phyloP scores from a whole-genome alignment of 1,140 invertebrate genomes.

The Neodiprion pinetum region DNA sequence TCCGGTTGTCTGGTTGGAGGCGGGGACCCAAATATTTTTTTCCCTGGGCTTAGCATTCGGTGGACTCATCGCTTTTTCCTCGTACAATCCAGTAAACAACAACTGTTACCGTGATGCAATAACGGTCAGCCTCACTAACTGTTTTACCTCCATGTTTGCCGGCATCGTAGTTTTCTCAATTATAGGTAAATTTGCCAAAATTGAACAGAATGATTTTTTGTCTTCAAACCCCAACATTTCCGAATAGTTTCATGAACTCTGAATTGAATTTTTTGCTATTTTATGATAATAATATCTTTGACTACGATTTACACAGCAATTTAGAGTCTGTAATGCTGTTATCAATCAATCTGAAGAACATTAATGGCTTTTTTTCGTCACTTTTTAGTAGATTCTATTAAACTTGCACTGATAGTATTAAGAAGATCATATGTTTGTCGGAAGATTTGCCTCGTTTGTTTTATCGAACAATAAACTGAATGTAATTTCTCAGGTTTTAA shows the following conservation, averaged over 20 bases:
- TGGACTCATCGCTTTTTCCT: conserved; percentile 92
- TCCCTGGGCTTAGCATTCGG: conserved; percentile 95
- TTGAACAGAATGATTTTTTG: neutral
- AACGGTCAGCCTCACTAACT: conserved; percentile 93
- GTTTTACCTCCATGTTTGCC: conserved; percentile 96
- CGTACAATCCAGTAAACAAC: conserved; percentile 96
- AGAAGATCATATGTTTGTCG: no score
- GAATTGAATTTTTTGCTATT: neutral
- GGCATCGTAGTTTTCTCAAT: conserved; percentile 98
- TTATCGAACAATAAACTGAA: no score
- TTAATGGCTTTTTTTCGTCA: neutral
- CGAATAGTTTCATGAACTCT: no score
- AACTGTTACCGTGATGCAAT: conserved; percentile 95
- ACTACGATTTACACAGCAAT: neutral
- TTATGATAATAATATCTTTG: neutral
- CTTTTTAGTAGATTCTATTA: no score
- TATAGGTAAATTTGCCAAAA: conserved; percentile 70
- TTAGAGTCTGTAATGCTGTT: neutral
- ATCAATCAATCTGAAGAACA: neutral
- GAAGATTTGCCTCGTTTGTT: no score
- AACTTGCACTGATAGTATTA: no score
- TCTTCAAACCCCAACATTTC: no score
- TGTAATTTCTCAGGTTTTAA: conserved; percentile 73
- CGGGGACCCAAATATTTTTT: conserved; percentile 98
- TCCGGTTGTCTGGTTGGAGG: conserved; percentile 95